Conservation (phyloP, 2,113 vertebrate genomes). For the Naja naja region DNA sequence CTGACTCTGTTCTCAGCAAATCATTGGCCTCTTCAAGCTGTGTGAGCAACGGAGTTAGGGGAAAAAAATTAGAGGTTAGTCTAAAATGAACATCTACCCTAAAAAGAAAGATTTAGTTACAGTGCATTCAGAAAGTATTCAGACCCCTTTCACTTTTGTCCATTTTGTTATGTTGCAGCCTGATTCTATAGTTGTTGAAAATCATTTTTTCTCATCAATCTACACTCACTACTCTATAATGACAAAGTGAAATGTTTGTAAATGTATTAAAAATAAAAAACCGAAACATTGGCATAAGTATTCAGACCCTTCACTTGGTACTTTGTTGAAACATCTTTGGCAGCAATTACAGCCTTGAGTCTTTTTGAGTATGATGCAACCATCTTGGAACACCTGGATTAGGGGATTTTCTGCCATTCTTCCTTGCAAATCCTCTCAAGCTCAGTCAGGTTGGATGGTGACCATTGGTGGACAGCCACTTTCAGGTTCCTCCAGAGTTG, state of each 20-base stretch:
- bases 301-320: neutral
- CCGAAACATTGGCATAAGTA: neutral
- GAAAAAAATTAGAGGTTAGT: neutral
- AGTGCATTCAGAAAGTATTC: neutral
- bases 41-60: conserved; percentile 38
- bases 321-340: neutral
- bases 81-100: neutral
- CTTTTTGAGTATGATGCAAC: neutral
- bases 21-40: conserved; percentile 96
- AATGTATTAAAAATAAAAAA: neutral
- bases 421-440: neutral
- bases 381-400: neutral
- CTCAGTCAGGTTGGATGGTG: neutral
- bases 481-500: neutral
- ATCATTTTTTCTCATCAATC: neutral
- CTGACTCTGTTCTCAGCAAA: conserved; percentile 90
- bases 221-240: neutral
- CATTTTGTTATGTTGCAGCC: neutral
- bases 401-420: neutral
- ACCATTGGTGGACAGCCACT: neutral
- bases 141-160: neutral
- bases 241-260: neutral
- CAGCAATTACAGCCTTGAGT: neutral
- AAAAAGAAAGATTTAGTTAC: neutral
- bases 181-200: neutral